These are phyloP conservation scores for Aix galericulata DNA, from an alignment of 2,113 vertebrate genomes.

Conservation along the genomic window DNA sequence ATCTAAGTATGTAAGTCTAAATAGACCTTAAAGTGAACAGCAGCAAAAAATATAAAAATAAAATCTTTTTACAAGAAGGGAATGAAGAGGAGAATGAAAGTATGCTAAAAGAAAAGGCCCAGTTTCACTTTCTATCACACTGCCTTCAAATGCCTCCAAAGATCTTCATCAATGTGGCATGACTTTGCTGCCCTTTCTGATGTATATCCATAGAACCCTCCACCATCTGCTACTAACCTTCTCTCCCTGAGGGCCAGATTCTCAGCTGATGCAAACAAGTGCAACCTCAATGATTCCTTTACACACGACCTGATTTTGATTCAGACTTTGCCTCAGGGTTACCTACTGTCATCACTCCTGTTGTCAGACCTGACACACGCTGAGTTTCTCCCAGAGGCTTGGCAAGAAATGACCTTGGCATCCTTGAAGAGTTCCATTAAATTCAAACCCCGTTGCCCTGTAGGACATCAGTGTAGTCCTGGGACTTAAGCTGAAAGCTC, in stretches of 20 bases:
- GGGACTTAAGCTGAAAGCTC: not conserved
- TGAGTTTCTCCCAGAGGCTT: slow-evolving; percentile 22
- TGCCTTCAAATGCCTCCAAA: not conserved
- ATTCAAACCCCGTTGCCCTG: not conserved
- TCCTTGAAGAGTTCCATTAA: slow-evolving; percentile 33
- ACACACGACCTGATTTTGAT: slow-evolving; percentile 26
- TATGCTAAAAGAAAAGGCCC: not conserved
- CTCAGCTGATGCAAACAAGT: slow-evolving; percentile 33
- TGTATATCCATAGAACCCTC: not conserved
- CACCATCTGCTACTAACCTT: slow-evolving; percentile 41
- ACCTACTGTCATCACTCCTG: slow-evolving; percentile 23
- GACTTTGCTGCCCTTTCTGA: slow-evolving; percentile 1
- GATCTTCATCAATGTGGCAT: not conserved
- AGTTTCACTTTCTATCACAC: not conserved
- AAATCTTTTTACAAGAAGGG: not conserved
- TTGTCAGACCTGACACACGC: slow-evolving; percentile 35
- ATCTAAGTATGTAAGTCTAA: not conserved
- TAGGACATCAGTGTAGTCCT: not conserved
- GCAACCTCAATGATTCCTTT: slow-evolving; percentile 14
- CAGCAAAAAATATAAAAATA: not conserved
- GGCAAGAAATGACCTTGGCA: not conserved
- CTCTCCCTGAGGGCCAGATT: not conserved
- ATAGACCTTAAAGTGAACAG: not conserved
- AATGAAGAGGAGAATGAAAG: not conserved
- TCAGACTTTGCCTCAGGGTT: slow-evolving; percentile 45